Evolutionary conservation across 2,113 vertebrate genomes (phyloP), one percentile per base, ranked within the genome.

Genomic region (Geococcyx californianus): DNA sequence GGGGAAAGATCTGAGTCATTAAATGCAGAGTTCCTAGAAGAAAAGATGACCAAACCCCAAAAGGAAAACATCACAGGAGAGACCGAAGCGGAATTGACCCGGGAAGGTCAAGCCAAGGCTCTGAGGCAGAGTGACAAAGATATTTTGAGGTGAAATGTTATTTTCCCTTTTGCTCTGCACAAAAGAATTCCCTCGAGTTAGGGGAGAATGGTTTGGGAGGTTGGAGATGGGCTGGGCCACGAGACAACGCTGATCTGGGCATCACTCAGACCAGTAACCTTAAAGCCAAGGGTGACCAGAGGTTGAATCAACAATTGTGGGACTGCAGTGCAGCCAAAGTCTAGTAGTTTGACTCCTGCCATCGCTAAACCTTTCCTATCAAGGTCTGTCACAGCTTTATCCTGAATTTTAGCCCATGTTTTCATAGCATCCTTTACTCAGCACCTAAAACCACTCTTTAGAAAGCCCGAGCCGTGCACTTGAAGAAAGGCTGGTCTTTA

Each of bases 241-340:
- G 73, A 28, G 19, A 28, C 58, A 52, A 19, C 2, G 8, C 11
- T 67, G 66, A 24, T 15, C n/a, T 60, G 33, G n/a, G 29, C 44
- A 34, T 9, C 0, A 7, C 23, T 60, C 19, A 25, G 33, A 69
- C 20, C 51, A 54, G 18, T 13, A 12, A 13, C 23, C 33, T 77
- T 44, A 40, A 60, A 70, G 60, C 18, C 80, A 81, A 54, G 28
- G 40, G 16, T 28, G 52, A 83, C 29, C 58, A 59, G 69, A 52
- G 62, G 49, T 0, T 80, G 58, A 13, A 69, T 17, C 47, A 78
- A 20, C 33, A 52, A 31, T 54, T 0, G 1, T 0, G 18, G 58
- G 55, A 18, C 31, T 45, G 16, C 2, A 24, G 17, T 4, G 47
- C 31, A 28, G 34, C 20, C 21, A 0, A 0, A 2, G 17, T 11